Evolutionary conservation across 2,797 vertebrate species (phyloP), one percentile per base, ranked within the genome.

Genomic region (Poecilia wingei): DNA sequence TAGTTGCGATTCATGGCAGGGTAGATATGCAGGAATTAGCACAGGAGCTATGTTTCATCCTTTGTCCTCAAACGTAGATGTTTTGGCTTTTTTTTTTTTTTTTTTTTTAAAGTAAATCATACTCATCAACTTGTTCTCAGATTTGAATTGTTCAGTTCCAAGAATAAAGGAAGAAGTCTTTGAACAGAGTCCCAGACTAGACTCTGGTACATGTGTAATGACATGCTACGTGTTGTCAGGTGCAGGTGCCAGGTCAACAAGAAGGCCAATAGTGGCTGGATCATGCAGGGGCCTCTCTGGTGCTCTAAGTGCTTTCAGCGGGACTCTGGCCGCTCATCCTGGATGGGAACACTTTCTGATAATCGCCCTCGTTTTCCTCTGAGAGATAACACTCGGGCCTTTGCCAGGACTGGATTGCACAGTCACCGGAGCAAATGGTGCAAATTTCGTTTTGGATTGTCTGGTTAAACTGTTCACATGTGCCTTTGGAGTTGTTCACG

Each of bases 321-420:
- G 64, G 76, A 82, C 86, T 78, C 45, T 71, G 79, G 74, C 82
- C 72, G 69, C 87, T 88, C 86, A 85, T 93, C 92, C 81, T 93
- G 92, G 92, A 95, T 95, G 94, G 94, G 89, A 95, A 93, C 93
- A 93, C 93, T 96, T 96, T 93, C 84, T 92, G 91, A 89, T 95
- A 95, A 96, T 95, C 87, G 93, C 94, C 89, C 81, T 94, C 81
- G 93, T 95, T 95, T 94, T 90, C 93, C 88, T 81, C 85, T 84
- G 89, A 89, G 92, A 90, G 93, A 92, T 94, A 93, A 95, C 89
- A 86, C 85, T 78, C 85, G 80, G 83, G 80, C 61, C 80, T 86
- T 86, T 92, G 93, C 93, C 93, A 94, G 91, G 89, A 84, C 79
- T 80, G 85, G 88, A 90, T 84, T 91, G 88, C 88, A 76, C 82